Percentiles rank a stretch among this genome's conserved stretches.
Conservation (phyloP, 2,888 invertebrate species). For the Apomyelois bistriatella region DNA sequence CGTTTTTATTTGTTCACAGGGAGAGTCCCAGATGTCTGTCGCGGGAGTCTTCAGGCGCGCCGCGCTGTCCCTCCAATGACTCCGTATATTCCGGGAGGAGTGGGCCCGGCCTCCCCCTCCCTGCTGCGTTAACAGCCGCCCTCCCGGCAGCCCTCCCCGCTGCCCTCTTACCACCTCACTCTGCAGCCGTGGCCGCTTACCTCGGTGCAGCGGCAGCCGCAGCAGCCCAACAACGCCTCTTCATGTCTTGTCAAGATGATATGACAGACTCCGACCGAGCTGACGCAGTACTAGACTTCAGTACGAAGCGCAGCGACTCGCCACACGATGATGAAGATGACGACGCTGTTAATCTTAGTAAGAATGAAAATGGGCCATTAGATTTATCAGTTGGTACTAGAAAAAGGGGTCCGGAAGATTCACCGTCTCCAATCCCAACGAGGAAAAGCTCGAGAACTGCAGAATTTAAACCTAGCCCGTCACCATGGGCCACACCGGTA, state of each 20-base stretch:
- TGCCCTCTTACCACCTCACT: constrained; percentile 86
- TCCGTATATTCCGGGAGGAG: constrained; percentile 86
- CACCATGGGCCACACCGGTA: constrained; percentile 89
- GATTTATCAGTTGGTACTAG: constrained; percentile 89
- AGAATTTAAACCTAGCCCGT: constrained; percentile 85
- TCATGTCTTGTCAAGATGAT: constrained; percentile 88
- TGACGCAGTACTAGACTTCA: constrained; percentile 88
- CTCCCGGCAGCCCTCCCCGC: constrained; percentile 85
- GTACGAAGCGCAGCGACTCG: constrained; percentile 83
- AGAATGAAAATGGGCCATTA: constrained; percentile 86
- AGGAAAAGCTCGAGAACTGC: constrained; percentile 83
- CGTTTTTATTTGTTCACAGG: constrained; percentile 81
- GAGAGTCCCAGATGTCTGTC: constrained; percentile 92
- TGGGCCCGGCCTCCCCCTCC: constrained; percentile 69
- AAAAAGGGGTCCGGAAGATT: constrained; percentile 84
- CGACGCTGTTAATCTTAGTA: constrained; percentile 86
- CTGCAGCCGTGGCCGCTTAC: constrained; percentile 91
- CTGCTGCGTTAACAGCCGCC: constrained; percentile 83
- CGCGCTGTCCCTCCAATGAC: constrained; percentile 88
- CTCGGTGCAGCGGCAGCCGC: constrained; percentile 86
- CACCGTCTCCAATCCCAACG: constrained; percentile 80
- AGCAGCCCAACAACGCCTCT: constrained; percentile 87
- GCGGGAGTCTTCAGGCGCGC: constrained; percentile 87
- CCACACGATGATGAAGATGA: constrained; percentile 76
- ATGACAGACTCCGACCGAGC: constrained; percentile 81